These are phyloP conservation scores for Callocephalon fimbriatum DNA, from an alignment of 2,113 vertebrate genomes.

Conservation along the genomic window DNA sequence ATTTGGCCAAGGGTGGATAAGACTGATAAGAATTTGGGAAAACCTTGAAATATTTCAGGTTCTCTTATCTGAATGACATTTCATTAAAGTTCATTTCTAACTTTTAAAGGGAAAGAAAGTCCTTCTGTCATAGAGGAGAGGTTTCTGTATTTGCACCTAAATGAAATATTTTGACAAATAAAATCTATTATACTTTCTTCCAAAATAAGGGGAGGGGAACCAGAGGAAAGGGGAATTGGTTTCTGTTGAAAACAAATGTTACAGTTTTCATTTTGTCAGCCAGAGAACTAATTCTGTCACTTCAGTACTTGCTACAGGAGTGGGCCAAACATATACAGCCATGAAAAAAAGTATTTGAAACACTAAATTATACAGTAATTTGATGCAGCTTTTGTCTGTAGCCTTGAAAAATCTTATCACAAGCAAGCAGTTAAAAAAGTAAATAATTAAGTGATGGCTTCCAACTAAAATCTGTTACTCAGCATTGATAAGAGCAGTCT, in stretches of 20 bases:
- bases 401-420: conserved; percentile 46
- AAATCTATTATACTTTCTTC: background rate
- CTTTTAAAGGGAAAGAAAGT: background rate
- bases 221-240: background rate
- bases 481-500: background rate
- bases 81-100: background rate
- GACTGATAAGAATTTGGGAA: conserved; percentile 21
- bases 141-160: background rate
- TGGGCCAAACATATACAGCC: background rate
- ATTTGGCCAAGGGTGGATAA: background rate
- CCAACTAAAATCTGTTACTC: background rate
- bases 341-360: background rate
- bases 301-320: background rate
- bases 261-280: background rate
- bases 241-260: background rate
- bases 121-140: background rate
- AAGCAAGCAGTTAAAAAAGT: background rate
- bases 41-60: conserved; percentile 24
- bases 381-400: background rate
- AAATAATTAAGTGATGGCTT: background rate
- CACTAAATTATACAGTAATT: conserved; percentile 13
- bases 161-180: background rate
- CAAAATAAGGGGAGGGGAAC: background rate
- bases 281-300: background rate
- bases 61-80: conserved; percentile 19